These are phyloP conservation scores for Panthera leo DNA, from an alignment of 2,113 vertebrate species.

Conservation along the genomic window DNA sequence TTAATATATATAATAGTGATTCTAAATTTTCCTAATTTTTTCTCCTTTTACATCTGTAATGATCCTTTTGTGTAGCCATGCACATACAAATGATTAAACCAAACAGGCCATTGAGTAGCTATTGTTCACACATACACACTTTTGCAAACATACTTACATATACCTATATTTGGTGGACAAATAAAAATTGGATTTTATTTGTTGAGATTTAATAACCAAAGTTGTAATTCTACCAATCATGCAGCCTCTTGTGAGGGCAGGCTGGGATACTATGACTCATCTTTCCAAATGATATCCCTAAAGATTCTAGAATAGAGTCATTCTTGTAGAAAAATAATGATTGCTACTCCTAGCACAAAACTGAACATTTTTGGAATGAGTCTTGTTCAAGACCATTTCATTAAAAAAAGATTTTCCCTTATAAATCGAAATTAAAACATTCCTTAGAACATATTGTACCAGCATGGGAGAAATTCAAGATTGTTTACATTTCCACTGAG, in stretches of 20 bases:
- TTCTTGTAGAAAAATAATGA: background rate
- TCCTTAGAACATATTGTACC: background rate
- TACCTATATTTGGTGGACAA: background rate
- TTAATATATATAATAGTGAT: background rate
- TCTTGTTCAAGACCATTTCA: background rate
- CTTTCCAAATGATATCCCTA: background rate
- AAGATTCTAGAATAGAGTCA: background rate
- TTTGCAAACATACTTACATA: background rate
- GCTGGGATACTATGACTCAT: background rate
- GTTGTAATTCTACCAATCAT: background rate
- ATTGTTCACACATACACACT: background rate
- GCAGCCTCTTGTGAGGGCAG: background rate
- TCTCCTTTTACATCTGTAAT: background rate
- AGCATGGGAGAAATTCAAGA: background rate
- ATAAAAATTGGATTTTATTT: conserved; percentile 31
- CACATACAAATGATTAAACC: background rate
- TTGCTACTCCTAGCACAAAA: conserved; percentile 16
- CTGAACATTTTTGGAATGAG: background rate
- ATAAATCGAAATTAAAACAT: background rate
- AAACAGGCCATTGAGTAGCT: background rate
- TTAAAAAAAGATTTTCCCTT: background rate
- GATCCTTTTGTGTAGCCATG: background rate
- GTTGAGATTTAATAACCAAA: background rate
- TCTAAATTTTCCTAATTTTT: background rate
- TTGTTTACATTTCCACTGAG: background rate